A percentile compares a stretch with the other conserved stretches of the same genome.
Conservation (phyloP, 2,113 vertebrate species). For the Todiramphus saurophagus region DNA sequence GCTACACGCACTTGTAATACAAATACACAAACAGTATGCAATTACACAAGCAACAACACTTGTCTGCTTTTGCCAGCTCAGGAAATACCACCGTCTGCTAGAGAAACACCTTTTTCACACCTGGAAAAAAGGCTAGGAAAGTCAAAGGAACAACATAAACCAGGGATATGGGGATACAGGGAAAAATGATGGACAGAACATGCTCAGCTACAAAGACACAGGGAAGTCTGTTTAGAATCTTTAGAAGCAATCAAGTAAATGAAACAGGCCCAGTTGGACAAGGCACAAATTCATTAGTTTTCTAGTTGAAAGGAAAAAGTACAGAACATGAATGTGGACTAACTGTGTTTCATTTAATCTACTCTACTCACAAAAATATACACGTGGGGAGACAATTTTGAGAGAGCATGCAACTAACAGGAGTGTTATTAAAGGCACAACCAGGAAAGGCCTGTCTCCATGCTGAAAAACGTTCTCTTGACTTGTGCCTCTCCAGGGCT, state of each 20-base stretch:
- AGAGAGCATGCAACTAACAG: not conserved
- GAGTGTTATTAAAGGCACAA: not conserved
- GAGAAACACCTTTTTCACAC: not conserved
- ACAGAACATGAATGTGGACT: fast-evolving
- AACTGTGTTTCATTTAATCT: not conserved
- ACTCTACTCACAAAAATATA: not conserved
- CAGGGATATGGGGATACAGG: not conserved
- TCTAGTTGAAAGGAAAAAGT: not conserved
- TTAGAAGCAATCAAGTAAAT: not conserved
- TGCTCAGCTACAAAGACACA: fast-evolving
- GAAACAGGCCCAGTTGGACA: not conserved
- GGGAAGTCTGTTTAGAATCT: not conserved
- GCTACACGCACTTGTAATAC: not conserved
- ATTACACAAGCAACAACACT: not conserved
- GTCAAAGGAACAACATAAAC: not conserved
- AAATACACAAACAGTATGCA: not conserved
- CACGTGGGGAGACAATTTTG: not conserved
- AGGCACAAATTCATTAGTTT: fast-evolving
- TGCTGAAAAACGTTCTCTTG: not conserved
- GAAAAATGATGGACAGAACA: not conserved
- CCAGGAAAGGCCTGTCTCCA: not conserved
- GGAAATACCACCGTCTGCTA: not conserved
- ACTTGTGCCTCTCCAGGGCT: not conserved
- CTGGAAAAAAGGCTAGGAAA: not conserved
- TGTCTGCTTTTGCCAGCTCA: not conserved